Conservation (phyloP, 2,113 vertebrate genomes). For the Hydropotes inermis region DNA sequence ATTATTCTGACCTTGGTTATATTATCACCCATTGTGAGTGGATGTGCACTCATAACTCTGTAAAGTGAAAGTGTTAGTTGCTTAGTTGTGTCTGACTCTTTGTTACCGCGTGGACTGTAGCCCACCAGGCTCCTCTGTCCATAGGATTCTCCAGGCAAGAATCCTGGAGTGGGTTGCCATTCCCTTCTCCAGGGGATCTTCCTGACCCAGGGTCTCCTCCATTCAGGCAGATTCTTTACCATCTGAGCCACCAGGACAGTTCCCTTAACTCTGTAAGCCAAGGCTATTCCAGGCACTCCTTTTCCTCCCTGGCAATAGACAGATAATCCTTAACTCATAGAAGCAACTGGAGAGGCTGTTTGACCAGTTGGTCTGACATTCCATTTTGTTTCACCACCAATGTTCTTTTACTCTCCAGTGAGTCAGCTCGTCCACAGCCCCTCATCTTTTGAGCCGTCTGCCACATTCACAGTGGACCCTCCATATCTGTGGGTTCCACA, state of each 20-base stretch:
- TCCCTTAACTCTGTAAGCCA: neutral
- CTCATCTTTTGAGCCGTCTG: neutral
- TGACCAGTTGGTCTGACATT: neutral
- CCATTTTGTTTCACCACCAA: neutral
- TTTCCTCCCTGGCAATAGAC: neutral
- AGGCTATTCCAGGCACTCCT: neutral
- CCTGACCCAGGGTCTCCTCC: neutral
- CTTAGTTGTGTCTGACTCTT: neutral
- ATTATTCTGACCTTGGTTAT: neutral
- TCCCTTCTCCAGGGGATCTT: neutral
- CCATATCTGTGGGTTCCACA: neutral
- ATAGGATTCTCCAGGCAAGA: neutral
- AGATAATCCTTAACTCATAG: neutral
- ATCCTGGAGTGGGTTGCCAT: neutral
- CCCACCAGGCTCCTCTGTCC: neutral
- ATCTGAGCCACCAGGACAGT: neutral
- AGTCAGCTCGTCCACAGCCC: neutral
- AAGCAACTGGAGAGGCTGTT: neutral
- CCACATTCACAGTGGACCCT: neutral
- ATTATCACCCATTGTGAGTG: neutral
- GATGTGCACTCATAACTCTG: neutral
- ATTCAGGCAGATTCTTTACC: neutral
- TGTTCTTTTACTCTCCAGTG: neutral
- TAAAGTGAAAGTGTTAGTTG: neutral
- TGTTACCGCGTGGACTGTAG: neutral